Conservation (phyloP, 1,140 invertebrate genomes). For the Euura saliciscinereae region DNA sequence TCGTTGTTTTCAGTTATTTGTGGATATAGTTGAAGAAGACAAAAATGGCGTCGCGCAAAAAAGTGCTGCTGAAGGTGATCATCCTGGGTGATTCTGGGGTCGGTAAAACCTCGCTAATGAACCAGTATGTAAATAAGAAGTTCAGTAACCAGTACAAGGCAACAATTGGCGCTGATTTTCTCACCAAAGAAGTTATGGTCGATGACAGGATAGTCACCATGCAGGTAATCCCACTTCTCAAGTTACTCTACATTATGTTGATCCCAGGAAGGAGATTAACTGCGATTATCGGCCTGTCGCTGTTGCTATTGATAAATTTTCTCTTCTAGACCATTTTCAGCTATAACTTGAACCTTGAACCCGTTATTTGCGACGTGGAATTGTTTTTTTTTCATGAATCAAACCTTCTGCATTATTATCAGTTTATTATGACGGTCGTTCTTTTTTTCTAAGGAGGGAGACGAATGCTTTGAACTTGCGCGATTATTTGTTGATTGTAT, state of each 20-base stretch:
- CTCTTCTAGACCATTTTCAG: too few relatives aligned
- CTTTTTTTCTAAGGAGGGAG: neutral
- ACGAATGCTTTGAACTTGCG: neutral
- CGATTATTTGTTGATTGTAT: neutral
- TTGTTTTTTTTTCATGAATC: neutral
- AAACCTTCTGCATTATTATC: neutral
- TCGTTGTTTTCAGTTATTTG: neutral
- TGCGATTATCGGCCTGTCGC: too few relatives aligned
- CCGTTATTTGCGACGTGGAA: neutral
- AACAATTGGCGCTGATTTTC: slow-evolving; percentile 99
- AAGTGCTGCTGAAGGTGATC: slow-evolving; percentile 96
- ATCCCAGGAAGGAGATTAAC: too few relatives aligned
- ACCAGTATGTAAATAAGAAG: slow-evolving; percentile 99
- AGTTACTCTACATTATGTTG: neutral
- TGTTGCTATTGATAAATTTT: neutral
- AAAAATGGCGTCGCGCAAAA: slow-evolving; percentile 91
- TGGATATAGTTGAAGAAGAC: neutral
- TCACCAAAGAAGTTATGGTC: slow-evolving; percentile 98
- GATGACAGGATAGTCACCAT: slow-evolving; percentile 98
- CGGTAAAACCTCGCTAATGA: slow-evolving; percentile 99
- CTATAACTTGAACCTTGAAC: too few relatives aligned
- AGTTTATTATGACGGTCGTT: neutral
- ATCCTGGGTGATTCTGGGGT: slow-evolving; percentile 98
- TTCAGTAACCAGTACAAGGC: slow-evolving; percentile 99
- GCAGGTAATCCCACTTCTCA: slow-evolving; percentile 75